phyloP scores from a whole-genome alignment of 2,113 vertebrate species.

The Channa argus region DNA sequence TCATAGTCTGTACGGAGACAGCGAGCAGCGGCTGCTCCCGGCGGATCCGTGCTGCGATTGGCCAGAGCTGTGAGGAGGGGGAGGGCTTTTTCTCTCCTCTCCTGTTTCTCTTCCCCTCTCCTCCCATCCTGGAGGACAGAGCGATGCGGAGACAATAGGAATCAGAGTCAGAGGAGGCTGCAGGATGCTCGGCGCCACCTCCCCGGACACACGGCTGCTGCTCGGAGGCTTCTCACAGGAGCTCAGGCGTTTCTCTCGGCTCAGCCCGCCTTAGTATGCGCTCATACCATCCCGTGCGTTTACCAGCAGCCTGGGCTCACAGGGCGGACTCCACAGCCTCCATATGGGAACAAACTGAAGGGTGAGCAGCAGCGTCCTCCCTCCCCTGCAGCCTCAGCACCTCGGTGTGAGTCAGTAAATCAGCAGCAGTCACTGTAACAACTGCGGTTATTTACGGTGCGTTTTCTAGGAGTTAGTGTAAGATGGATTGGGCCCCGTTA shows the following conservation, averaged over 20 bases:
- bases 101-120: slow-evolving; percentile 38
- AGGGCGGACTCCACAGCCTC: slow-evolving; percentile 51
- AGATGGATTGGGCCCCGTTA: slow-evolving; percentile 11
- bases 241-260: slow-evolving; percentile 9
- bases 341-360: slow-evolving; percentile 60
- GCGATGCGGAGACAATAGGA: slow-evolving; percentile 82
- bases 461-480: neutral
- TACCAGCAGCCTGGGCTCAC: slow-evolving; percentile 38
- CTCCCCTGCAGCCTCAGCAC: slow-evolving; percentile 25
- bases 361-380: slow-evolving; percentile 72
- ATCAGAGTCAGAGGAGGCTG: slow-evolving; percentile 59
- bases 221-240: slow-evolving; percentile 26
- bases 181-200: slow-evolving; percentile 61
- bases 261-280: slow-evolving; percentile 54
- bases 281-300: slow-evolving; percentile 16
- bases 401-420: neutral
- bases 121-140: slow-evolving; percentile 68
- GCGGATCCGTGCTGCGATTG: slow-evolving; percentile 72
- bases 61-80: slow-evolving; percentile 38
- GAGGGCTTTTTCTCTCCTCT: slow-evolving; percentile 6
- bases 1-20: slow-evolving; percentile 83
- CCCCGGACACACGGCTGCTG: slow-evolving; percentile 41
- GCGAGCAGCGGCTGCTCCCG: slow-evolving; percentile 58
- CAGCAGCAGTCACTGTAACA: neutral
- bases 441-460: neutral